phyloP scores from a whole-genome alignment of 1,140 invertebrate genomes.

The Batillaria attramentaria region DNA sequence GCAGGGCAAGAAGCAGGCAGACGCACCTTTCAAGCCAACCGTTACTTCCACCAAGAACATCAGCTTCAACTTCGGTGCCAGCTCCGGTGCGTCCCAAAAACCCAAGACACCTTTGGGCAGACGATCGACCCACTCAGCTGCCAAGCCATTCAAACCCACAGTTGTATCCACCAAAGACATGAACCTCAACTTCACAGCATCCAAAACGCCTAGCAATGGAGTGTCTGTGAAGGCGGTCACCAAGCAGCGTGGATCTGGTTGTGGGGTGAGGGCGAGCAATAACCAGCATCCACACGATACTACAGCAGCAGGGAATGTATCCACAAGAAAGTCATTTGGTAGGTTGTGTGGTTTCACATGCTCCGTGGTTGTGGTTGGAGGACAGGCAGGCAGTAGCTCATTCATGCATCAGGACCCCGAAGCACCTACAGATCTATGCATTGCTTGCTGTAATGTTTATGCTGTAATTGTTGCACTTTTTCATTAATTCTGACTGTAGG shows the following conservation, averaged over 20 bases:
- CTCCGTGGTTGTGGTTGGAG: too few species aligned
- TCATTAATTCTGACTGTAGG: too few species aligned
- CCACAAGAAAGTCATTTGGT: too few species aligned
- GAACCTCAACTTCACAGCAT: conserved; percentile 56
- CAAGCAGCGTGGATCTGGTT: neutral
- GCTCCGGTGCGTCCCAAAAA: neutral
- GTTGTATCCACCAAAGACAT: conserved; percentile 53
- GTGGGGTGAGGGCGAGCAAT: too few species aligned
- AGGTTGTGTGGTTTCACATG: too few species aligned
- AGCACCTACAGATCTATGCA: too few species aligned
- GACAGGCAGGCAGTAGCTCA: too few species aligned
- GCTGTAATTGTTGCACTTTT: too few species aligned
- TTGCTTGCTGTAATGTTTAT: too few species aligned
- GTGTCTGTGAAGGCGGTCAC: neutral
- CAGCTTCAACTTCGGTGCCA: conserved; percentile 57
- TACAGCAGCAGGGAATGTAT: too few species aligned
- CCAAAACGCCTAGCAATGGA: conserved; percentile 1
- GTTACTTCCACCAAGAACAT: conserved; percentile 53
- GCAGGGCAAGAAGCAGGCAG: conserved; percentile 1
- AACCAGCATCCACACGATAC: too few species aligned
- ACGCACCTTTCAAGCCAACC: conserved; percentile 51
- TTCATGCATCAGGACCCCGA: too few species aligned
- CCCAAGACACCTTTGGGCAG: neutral
- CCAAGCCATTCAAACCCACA: conserved; percentile 51
- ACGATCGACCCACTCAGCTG: conserved; percentile 13